Base-by-base conservation (phyloP, 2,113 vertebrate genomes). In the Morone chrysops region DNA sequence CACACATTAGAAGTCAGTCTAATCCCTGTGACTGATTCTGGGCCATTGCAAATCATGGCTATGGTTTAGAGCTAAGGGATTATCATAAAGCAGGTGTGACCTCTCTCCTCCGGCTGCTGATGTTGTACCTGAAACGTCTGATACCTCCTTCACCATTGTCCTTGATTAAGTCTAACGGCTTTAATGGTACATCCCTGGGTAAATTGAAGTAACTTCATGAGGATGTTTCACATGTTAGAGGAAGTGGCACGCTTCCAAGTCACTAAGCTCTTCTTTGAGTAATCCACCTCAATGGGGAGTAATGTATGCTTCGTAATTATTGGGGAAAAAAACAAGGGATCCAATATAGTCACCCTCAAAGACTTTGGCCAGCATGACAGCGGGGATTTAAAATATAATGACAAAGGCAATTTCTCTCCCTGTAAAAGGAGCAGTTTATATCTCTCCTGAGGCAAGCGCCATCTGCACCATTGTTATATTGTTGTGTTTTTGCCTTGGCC, bases 21-120 rank as follows among this genome's bases (percentile, higher is more conserved):
- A 94, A 94, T 94, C 91, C 87, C 90, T 25, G 47, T 88, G 83
- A 92, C 92, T 75, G 81, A 93, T 93, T 92, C 63, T 71, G 84
- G 79, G 71, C 75, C 73, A 80, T 50, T 70, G 75, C 70, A 83
- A 88, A 86, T 87, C 62, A 69, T 31, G 51, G 66, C 48, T 38
- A 20, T 70, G 71, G 70, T 89, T 90, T 75, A 53, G 81, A 75
- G 81, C 62, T 25, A 2, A 69, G 62, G 87, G 90, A 91, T 93
- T 90, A 91, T 84, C 72, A 66, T 59, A 81, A 84, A 82, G 71
- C 82, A 90, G 81, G 76, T 85, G 81, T 85, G 83, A 90, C 88
- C 82, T 87, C 81, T 91, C 70, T 84, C 69, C 57, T 77, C 47
- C n/a, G 41, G 82, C 79, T 25, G 78, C 45, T 31, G 74, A 53